Conservation (phyloP, 2,888 invertebrate genomes). For the Melangyna quadrimaculata region DNA sequence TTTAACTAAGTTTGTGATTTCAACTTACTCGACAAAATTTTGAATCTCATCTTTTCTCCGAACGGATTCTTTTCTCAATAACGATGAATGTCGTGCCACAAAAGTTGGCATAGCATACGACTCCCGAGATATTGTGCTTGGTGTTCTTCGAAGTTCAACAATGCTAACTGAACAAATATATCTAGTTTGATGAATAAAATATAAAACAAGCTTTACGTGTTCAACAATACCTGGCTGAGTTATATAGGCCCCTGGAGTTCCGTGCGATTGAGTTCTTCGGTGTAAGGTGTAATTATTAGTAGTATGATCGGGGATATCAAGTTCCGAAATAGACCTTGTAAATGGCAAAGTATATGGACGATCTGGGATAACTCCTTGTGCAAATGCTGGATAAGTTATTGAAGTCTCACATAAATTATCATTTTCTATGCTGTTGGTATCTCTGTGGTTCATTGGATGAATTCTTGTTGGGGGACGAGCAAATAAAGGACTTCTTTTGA, state of each 20-base stretch:
- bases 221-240: constrained; percentile 71
- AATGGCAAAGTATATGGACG: constrained; percentile 78
- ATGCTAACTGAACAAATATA: background rate
- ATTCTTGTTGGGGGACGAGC: constrained; percentile 74
- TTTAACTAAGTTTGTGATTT: background rate
- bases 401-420: constrained; percentile 48
- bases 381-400: constrained; percentile 69
- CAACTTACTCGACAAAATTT: constrained; percentile 77
- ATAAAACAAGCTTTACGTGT: background rate
- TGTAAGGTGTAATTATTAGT: constrained; percentile 74
- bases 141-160: constrained; percentile 74
- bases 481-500: constrained; percentile 79
- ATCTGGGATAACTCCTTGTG: constrained; percentile 64
- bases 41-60: constrained; percentile 78
- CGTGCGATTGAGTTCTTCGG: constrained; percentile 80
- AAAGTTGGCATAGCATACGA: constrained; percentile 80
- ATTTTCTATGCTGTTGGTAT: constrained; percentile 8
- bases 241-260: constrained; percentile 76
- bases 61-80: constrained; percentile 78
- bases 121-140: constrained; percentile 77
- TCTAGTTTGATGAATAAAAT: background rate
- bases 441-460: constrained; percentile 70
- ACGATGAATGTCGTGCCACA: constrained; percentile 76
- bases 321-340: constrained; percentile 79
- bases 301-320: constrained; percentile 76